phyloP scores from a whole-genome alignment of 1,140 invertebrate genomes.

The Bombus breviceps region DNA sequence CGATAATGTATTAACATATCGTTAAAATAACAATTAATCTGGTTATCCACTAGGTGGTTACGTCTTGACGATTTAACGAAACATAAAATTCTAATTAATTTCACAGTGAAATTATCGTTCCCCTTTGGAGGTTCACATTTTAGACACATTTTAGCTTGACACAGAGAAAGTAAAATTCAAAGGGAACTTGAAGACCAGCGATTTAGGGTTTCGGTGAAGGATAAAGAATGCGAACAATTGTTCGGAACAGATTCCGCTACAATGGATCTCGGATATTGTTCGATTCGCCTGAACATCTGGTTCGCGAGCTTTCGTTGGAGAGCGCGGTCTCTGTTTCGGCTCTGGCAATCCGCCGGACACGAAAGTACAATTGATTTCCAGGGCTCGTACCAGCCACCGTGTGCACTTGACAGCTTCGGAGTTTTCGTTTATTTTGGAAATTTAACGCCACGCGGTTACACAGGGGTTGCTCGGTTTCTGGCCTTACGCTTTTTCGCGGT shows the following conservation, averaged over 20 bases:
- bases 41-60: too few species aligned
- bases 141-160: too few species aligned
- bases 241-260: background rate
- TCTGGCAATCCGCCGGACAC: slow-evolving; percentile 31
- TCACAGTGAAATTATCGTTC: too few species aligned
- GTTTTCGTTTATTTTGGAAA: slow-evolving; percentile 56
- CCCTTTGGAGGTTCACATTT: too few species aligned
- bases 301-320: slow-evolving; percentile 24
- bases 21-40: too few species aligned
- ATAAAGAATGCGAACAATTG: background rate
- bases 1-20: too few species aligned
- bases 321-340: slow-evolving; percentile 45
- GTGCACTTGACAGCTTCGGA: slow-evolving; percentile 48
- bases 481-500: background rate
- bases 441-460: slow-evolving; percentile 18
- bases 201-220: too few species aligned
- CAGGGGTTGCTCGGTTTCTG: background rate
- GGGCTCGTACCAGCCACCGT: slow-evolving; percentile 8
- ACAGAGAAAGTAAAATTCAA: too few species aligned
- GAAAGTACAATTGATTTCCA: slow-evolving; percentile 60
- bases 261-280: slow-evolving; percentile 36
- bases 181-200: too few species aligned
- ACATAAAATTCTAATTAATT: too few species aligned
- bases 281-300: slow-evolving; percentile 15
- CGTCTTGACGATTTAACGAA: too few species aligned